phyloP scores from a whole-genome alignment of 2,113 vertebrate genomes.

The Calyptommatus sinebrachiatus region DNA sequence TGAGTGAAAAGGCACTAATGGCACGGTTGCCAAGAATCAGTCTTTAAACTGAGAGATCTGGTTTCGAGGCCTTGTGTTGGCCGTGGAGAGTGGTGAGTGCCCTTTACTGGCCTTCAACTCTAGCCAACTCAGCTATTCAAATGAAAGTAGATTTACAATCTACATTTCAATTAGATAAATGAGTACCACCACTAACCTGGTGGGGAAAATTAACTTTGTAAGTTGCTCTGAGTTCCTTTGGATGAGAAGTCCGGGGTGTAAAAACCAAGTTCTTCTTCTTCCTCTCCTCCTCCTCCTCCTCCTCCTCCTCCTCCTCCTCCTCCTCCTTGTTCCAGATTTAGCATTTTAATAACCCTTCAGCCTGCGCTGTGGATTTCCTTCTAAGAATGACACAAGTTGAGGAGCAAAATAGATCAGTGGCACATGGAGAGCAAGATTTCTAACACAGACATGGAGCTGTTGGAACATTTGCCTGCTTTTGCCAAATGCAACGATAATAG shows the following conservation, averaged over 20 bases:
- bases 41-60: too few species aligned
- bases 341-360: conserved; percentile 33
- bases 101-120: too few species aligned
- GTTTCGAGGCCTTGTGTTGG: too few species aligned
- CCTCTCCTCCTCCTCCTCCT: conserved; percentile 1
- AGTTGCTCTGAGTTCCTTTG: too few species aligned
- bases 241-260: too few species aligned
- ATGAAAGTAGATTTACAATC: too few species aligned
- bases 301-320: background rate
- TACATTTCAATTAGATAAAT: too few species aligned
- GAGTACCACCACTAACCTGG: too few species aligned
- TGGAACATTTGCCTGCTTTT: conserved; percentile 46
- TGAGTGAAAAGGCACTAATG: too few species aligned
- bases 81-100: too few species aligned
- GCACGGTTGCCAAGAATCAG: too few species aligned
- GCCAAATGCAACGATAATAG: conserved; percentile 37
- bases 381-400: conserved; percentile 37
- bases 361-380: conserved; percentile 47
- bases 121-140: background rate
- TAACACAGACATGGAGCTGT: conserved; percentile 31
- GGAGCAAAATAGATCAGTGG: conserved; percentile 34
- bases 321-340: conserved; percentile 3
- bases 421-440: conserved; percentile 34
- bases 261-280: background rate
- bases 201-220: too few species aligned